Base-by-base conservation (phyloP, 2,797 vertebrate genomes). In the Ispidina picta region DNA sequence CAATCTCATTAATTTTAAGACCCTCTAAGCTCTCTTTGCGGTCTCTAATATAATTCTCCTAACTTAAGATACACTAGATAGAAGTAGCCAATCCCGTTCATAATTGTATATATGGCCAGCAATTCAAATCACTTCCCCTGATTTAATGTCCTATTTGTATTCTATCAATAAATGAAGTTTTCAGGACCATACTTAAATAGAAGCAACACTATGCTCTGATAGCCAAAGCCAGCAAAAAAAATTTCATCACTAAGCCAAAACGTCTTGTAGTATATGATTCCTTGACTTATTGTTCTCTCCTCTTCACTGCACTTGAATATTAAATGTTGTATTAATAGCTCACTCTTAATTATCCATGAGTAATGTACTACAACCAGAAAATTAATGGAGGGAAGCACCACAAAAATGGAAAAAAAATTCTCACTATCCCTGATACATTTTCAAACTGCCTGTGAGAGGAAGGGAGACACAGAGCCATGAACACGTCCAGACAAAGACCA, bases 341-440 rank as follows among this genome's bases (percentile, higher is more conserved):
- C 97, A 93, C 96, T 97, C 97, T 97, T 98, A 98, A 98, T 98
- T 98, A 97, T 97, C 97, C 97, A 97, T 97, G 97, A 98, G 97
- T 97, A 97, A 98, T 98, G 97, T 97, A 97, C 96, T 97, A 96
- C 91, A 91, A 96, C 97, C 95, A 76, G 68, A 93, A 96, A 97
- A 97, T 97, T 98, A 98, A 98, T 97, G 97, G 97, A 97, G 97
- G 96, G 94, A 97, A 97, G 96, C 96, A 85, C 92, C 93, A 94
- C 96, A 95, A 87, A 94, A 88, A 75, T 90, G 97, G 78, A 70
- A 93, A 89, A 95, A 95, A 88, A 93, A 87, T 75, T 94, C 95
- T 96, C 93, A 71, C 79, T 86, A 72, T 74, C 87, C 81, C 73
- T 6, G 29, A 73, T 37, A 35, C 19, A 35, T 59, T 88, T 89